Base-by-base conservation (phyloP, 2,888 invertebrate species). In the Hydropsyche betteni region DNA sequence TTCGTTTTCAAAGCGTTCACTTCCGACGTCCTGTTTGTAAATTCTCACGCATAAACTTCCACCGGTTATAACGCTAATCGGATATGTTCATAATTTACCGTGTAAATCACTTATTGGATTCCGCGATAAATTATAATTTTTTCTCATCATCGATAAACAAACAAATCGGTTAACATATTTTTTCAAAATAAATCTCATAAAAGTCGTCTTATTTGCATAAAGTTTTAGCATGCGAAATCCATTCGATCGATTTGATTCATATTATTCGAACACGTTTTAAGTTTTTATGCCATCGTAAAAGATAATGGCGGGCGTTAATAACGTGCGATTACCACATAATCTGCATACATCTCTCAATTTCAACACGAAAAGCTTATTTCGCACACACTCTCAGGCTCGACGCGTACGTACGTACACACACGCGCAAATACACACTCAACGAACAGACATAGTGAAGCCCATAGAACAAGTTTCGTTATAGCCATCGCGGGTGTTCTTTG, bases 221-320 rank as follows among this genome's bases (percentile, higher is more conserved):
- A 24, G 8, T 7, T 36, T 64, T 64, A 64, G 64, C 64, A 64
- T 64, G 34, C 4, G 36, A 64, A 64, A 64, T 12, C 12, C 64
- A 64, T 64, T 64, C 34, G 16, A 58, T 16, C 16, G 24, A 58
- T 58, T 58, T 24, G 58, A 58, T 64, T 33, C 64, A 36, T 64
- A 34, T 64, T 36, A 64, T 64, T 36, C 36, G 36, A n/a, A 64
- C 36, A 36, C 64, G 34, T 64, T 64, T 64, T 36, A 64, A 24
- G n/a, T 64, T 64, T 58, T 64, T 36, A 64, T 64, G 64, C 36
- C 34, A 36, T 64, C 64, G 36, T 64, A 64, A 64, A 64, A 24
- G 36, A 64, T 64, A 64, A 64, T 64, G 64, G 64, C 36, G 64
- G 64, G 64, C 36, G 64, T 64, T 64, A 34, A 64, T 64, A 64